Percentiles rank a stretch among this genome's conserved stretches.
These are phyloP conservation scores for Strix aluco DNA, from an alignment of 2,113 vertebrate species.

Conservation along the genomic window DNA sequence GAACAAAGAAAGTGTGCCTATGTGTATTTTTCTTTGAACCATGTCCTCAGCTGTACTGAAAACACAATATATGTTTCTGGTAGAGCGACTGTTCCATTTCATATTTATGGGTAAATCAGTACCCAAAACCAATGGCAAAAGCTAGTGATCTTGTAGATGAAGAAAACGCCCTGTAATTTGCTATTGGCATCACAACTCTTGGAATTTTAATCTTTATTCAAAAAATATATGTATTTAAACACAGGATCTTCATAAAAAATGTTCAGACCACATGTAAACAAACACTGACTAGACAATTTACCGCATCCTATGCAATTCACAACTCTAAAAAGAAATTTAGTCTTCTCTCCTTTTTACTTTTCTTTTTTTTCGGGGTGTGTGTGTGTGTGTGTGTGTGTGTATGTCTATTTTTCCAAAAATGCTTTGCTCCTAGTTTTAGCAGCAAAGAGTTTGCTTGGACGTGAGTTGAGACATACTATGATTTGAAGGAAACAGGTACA, in stretches of 20 bases:
- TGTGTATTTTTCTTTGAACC: slow-evolving; percentile 5
- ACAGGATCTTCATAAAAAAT: slow-evolving; percentile 65
- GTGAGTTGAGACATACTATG: slow-evolving; percentile 56
- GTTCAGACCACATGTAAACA: slow-evolving; percentile 74
- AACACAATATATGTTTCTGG: slow-evolving; percentile 66
- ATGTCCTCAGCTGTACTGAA: slow-evolving; percentile 22
- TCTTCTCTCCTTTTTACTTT: not conserved
- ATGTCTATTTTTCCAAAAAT: not conserved
- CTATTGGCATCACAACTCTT: slow-evolving; percentile 68
- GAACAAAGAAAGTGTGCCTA: not conserved
- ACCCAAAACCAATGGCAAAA: slow-evolving; percentile 73
- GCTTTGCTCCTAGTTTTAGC: slow-evolving; percentile 48
- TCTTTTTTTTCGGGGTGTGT: not conserved
- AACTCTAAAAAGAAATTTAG: slow-evolving; percentile 62
- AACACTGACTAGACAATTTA: slow-evolving; percentile 72
- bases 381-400: too few relatives aligned
- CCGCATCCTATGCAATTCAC: slow-evolving; percentile 63
- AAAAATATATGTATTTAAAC: slow-evolving; percentile 70
- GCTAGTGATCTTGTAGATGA: slow-evolving; percentile 75
- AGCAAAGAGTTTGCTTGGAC: slow-evolving; percentile 41
- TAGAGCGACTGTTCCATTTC: slow-evolving; percentile 35
- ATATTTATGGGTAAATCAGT: slow-evolving; percentile 74
- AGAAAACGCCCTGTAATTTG: slow-evolving; percentile 80
- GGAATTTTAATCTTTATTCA: slow-evolving; percentile 75
- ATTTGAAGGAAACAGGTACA: slow-evolving; percentile 46